phyloP scores from a whole-genome alignment of 2,888 invertebrate genomes.

The Sialis lutaria region DNA sequence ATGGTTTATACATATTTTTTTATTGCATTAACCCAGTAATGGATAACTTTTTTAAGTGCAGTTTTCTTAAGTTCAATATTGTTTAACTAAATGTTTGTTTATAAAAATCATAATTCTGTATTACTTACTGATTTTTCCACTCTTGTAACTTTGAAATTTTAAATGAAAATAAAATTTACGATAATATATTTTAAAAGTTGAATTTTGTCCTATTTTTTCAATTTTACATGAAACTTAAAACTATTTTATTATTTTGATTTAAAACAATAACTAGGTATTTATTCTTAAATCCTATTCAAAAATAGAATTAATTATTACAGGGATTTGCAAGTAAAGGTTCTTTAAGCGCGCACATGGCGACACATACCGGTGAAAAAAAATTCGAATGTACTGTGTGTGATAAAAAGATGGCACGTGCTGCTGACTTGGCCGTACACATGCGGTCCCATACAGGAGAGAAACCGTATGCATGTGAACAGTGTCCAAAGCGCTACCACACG shows the following conservation, averaged over 20 bases:
- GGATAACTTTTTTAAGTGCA: no score
- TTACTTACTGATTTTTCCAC: no score
- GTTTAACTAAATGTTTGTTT: no score
- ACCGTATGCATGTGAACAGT: constrained; percentile 3
- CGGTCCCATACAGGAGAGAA: constrained; percentile 20
- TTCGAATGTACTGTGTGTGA: constrained; percentile 21
- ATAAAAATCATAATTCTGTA: no score
- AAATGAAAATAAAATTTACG: no score
- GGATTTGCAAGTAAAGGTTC: constrained; percentile 21
- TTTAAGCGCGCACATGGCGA: constrained; percentile 18
- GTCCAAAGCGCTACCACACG: constrained; percentile 16
- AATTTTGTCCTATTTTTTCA: not conserved
- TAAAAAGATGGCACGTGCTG: constrained; percentile 18
- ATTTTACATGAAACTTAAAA: not conserved
- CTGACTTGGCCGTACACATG: constrained; percentile 22
- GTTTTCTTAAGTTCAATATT: no score
- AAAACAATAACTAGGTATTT: not conserved
- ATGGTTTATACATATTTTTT: no score
- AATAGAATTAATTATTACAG: constrained; percentile 12
- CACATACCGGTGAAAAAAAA: constrained; percentile 22
- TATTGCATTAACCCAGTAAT: no score
- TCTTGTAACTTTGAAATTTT: no score
- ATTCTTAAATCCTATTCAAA: constrained; percentile 1
- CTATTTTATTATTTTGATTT: not conserved
- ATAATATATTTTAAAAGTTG: no score